A percentile compares a stretch with the other conserved stretches of the same genome.
phyloP scores from a whole-genome alignment of 1,140 invertebrate genomes.

The Nasonia giraulti region DNA sequence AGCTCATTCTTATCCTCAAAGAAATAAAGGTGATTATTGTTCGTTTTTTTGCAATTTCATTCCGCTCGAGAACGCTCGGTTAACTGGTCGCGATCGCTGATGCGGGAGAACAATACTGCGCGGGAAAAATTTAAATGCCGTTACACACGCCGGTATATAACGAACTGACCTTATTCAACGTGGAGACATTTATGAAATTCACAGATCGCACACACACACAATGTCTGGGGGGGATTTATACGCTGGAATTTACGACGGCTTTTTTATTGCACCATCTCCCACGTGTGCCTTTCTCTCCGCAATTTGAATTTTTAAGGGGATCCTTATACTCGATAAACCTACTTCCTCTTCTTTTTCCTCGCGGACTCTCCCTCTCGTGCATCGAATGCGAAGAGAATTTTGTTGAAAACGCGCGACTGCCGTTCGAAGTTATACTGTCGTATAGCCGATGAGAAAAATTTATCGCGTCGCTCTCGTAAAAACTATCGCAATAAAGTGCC shows the following conservation, averaged over 20 bases:
- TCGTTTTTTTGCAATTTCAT: background rate
- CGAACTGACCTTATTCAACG: background rate
- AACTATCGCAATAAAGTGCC: too few species aligned
- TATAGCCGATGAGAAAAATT: too few species aligned
- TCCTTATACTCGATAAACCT: too few species aligned
- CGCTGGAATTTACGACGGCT: background rate
- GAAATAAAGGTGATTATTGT: slow-evolving; percentile 85
- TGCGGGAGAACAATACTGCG: background rate
- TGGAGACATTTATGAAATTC: background rate
- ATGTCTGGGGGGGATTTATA: background rate
- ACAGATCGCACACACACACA: background rate
- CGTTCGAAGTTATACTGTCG: too few species aligned
- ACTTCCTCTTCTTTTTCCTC: too few species aligned
- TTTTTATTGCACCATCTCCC: background rate
- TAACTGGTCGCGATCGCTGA: background rate
- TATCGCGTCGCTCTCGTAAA: too few species aligned
- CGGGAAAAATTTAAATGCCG: background rate
- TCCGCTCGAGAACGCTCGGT: background rate
- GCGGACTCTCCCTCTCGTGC: too few species aligned
- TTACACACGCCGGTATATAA: background rate
- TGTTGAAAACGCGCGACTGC: too few species aligned
- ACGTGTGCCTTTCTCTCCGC: background rate
- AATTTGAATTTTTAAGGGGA: too few species aligned
- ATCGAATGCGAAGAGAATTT: too few species aligned
- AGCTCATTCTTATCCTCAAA: slow-evolving; percentile 94